Conservation (phyloP, 2,888 invertebrate species). For the Spisula subtruncata region DNA sequence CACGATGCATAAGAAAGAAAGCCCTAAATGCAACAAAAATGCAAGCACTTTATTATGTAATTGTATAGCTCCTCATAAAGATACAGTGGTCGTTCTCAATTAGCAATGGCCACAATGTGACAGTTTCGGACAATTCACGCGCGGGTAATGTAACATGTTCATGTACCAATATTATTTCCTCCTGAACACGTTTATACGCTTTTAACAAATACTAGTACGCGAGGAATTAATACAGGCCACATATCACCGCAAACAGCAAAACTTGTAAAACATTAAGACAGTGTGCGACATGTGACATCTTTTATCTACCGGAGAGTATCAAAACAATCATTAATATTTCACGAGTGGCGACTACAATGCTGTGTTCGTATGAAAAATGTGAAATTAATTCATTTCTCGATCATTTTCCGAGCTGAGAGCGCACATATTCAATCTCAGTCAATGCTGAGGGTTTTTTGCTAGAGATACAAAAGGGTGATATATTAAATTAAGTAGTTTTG, state of each 20-base stretch:
- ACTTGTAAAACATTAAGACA: constrained; percentile 8
- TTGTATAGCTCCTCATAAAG: neutral
- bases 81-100: neutral
- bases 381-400: constrained; percentile 67
- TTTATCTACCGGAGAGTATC: constrained; percentile 55
- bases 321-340: constrained; percentile 60
- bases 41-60: neutral
- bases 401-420: constrained; percentile 28
- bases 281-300: constrained; percentile 48
- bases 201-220: neutral
- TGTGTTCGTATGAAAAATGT: constrained; percentile 60
- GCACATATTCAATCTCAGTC: constrained; percentile 17
- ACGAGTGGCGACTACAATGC: constrained; percentile 60
- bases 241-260: neutral
- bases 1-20: too few relatives aligned
- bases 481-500: constrained; percentile 47
- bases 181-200: neutral
- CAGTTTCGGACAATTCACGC: neutral
- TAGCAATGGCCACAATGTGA: neutral
- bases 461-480: constrained; percentile 24
- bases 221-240: neutral
- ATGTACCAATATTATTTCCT: neutral
- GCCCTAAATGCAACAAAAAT: neutral
- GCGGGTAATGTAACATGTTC: neutral
- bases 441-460: constrained; percentile 5